Evolutionary conservation across 2,888 invertebrate genomes (phyloP).

Genomic region (Quadriops clusia): DNA sequence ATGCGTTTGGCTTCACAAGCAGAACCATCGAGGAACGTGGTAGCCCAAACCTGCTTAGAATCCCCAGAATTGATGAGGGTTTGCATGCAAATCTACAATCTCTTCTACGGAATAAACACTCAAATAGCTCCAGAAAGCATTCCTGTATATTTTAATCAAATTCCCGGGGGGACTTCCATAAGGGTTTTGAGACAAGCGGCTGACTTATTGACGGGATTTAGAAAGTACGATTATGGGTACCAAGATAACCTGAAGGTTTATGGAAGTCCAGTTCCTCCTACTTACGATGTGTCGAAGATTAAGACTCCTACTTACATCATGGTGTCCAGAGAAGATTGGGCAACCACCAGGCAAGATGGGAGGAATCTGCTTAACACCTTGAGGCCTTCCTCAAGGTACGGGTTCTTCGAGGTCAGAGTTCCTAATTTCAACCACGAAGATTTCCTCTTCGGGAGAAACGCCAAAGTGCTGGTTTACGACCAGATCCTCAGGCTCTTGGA

Average conservation of each 20-base stretch:
- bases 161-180: conserved; percentile 31
- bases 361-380: conserved; percentile 27
- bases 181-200: conserved; percentile 30
- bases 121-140: conserved; percentile 29
- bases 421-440: conserved; percentile 34
- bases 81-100: conserved; percentile 27
- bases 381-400: conserved; percentile 25
- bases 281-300: conserved; percentile 47
- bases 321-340: conserved; percentile 51
- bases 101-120: conserved; percentile 30
- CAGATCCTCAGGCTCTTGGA: conserved; percentile 24
- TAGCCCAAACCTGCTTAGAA: conserved; percentile 26
- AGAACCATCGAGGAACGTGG: conserved; percentile 19
- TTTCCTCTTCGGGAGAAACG: conserved; percentile 30
- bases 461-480: conserved; percentile 26
- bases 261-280: conserved; percentile 42
- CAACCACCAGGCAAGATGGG: conserved; percentile 41
- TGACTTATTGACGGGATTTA: conserved; percentile 36
- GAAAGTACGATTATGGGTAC: conserved; percentile 44
- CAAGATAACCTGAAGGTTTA: conserved; percentile 39
- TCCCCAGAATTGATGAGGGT: conserved; percentile 27
- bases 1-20: conserved; percentile 24
- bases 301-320: conserved; percentile 47
- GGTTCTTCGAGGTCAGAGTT: conserved; percentile 27
- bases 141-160: conserved; percentile 31